phyloP scores from a whole-genome alignment of 2,113 vertebrate species.

The Stegostoma tigrinum region DNA sequence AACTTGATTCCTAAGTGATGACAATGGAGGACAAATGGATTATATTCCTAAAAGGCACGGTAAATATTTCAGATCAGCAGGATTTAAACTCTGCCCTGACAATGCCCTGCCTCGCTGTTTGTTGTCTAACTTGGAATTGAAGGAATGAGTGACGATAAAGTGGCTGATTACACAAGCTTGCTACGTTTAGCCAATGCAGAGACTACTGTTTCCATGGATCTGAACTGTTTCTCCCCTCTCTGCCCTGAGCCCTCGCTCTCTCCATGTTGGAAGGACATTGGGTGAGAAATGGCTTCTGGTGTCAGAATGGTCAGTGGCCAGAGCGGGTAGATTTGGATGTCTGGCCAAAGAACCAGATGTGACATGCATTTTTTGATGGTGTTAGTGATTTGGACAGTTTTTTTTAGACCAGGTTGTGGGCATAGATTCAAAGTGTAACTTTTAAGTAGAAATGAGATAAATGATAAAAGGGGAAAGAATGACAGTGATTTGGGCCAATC shows the following conservation, averaged over 20 bases:
- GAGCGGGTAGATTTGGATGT: too few relatives aligned
- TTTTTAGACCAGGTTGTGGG: background rate
- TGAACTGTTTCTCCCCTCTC: too few relatives aligned
- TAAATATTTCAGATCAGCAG: background rate
- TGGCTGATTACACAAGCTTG: too few relatives aligned
- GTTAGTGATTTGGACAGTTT: background rate
- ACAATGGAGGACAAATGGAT: background rate
- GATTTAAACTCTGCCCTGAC: background rate
- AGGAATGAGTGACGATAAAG: background rate
- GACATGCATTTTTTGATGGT: too few relatives aligned
- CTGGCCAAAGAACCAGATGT: too few relatives aligned
- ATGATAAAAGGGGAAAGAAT: background rate
- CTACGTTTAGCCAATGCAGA: too few relatives aligned
- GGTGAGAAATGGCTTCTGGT: background rate
- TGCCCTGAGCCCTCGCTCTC: too few relatives aligned
- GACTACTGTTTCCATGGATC: too few relatives aligned
- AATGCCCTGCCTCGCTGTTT: background rate
- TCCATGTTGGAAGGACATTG: too few relatives aligned
- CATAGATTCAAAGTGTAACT: background rate
- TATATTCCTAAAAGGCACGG: background rate
- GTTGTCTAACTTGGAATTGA: background rate
- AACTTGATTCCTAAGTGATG: background rate
- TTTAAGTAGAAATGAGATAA: background rate
- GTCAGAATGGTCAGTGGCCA: background rate
- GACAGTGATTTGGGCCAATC: background rate